Evolutionary conservation across 2,113 vertebrate genomes (phyloP).

Genomic region (Gymnogyps californianus): DNA sequence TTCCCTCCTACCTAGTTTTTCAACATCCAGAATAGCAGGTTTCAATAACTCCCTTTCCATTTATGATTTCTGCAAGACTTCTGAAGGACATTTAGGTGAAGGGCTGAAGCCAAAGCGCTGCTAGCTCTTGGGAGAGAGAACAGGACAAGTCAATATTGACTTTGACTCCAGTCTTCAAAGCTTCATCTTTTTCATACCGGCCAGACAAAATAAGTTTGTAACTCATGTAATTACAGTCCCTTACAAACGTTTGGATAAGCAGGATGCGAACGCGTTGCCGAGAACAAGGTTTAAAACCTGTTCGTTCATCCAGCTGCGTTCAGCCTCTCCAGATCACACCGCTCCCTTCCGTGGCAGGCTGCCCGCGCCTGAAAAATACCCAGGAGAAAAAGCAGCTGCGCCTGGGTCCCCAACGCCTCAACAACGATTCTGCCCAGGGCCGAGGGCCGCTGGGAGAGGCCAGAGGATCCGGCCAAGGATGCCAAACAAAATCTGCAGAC

Average conservation of each 20-base stretch:
- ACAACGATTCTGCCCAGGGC: rapidly evolving
- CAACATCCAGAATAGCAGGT: not conserved
- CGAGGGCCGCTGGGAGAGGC: not conserved
- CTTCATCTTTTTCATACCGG: not conserved
- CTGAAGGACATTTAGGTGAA: not conserved
- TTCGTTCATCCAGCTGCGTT: not conserved
- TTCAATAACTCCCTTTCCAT: not conserved
- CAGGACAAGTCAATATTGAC: not conserved
- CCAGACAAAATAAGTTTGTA: not conserved
- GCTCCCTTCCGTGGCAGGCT: not conserved
- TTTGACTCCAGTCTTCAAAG: not conserved
- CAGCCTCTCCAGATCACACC: not conserved
- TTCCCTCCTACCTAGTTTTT: not conserved
- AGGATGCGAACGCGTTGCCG: rapidly evolving
- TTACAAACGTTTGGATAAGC: not conserved
- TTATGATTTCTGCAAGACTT: not conserved
- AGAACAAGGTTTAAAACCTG: not conserved
- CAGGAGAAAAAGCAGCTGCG: not conserved
- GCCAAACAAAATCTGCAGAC: not conserved
- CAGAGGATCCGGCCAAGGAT: not conserved
- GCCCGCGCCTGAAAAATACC: not conserved
- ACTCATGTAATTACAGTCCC: not conserved
- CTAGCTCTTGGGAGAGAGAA: not conserved
- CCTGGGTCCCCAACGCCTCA: not conserved
- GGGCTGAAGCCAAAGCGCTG: not conserved